Conservation (phyloP, 2,888 invertebrate genomes). For the Megamerina dolium region DNA sequence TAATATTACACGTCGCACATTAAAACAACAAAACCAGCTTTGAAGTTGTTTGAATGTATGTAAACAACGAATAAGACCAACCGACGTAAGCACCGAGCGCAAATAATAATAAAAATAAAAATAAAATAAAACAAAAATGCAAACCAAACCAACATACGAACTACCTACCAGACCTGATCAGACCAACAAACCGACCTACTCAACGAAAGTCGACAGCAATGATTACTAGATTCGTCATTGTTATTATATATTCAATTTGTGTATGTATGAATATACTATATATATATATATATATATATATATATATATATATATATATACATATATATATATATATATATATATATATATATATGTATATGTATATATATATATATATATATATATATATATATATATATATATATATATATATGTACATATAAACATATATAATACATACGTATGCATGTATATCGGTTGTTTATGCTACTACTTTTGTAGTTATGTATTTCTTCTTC, state of each 20-base stretch:
- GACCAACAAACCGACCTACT: no score
- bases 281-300: slow-evolving; percentile 5
- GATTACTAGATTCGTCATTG: no score
- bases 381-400: neutral
- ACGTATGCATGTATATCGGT: no score
- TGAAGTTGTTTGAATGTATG: neutral
- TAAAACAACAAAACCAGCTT: slow-evolving; percentile 16
- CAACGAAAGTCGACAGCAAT: no score
- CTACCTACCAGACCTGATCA: no score
- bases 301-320: slow-evolving; percentile 1
- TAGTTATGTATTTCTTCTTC: no score
- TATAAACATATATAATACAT: no score
- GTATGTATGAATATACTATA: neutral
- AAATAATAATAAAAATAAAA: slow-evolving; percentile 7
- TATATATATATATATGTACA: neutral
- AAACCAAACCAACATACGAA: no score
- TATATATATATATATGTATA: neutral
- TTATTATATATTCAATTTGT: slow-evolving; percentile 1
- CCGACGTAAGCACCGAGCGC: slow-evolving; percentile 19
- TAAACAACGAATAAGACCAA: slow-evolving; percentile 8
- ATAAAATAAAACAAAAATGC: no score
- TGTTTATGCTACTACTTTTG: no score
- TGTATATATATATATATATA: no score
- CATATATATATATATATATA: slow-evolving; percentile 1
- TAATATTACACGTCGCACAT: no score